phyloP scores from a whole-genome alignment of 2,797 vertebrate genomes.

The Octomys mimax region DNA sequence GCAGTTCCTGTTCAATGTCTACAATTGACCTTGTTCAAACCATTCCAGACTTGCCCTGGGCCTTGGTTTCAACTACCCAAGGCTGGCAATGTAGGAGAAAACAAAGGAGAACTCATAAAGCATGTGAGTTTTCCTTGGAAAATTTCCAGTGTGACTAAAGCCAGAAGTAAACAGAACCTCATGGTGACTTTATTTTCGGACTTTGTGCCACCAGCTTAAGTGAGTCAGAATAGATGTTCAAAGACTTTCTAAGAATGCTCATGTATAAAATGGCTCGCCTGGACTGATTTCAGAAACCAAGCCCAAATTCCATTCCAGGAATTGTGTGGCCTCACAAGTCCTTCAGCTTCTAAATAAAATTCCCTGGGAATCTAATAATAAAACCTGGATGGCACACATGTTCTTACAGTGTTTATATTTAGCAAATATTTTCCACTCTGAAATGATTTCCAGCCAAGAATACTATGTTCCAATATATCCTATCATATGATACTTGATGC shows the following conservation, averaged over 20 bases:
- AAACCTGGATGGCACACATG: constrained; percentile 61
- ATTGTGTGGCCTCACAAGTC: constrained; percentile 69
- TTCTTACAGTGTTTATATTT: constrained; percentile 79
- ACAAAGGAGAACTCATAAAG: constrained; percentile 32
- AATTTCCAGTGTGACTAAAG: constrained; percentile 51
- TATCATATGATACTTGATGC: constrained; percentile 52
- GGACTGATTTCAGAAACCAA: constrained; percentile 77
- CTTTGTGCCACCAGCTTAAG: constrained; percentile 43
- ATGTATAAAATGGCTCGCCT: constrained; percentile 65
- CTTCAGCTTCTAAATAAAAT: constrained; percentile 81
- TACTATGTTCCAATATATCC: constrained; percentile 72
- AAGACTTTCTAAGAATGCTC: constrained; percentile 84
- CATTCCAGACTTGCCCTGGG: not conserved
- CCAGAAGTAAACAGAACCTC: constrained; percentile 64
- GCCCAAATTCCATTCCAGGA: constrained; percentile 79
- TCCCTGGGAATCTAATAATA: constrained; percentile 78
- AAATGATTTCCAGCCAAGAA: constrained; percentile 78
- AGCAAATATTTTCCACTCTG: constrained; percentile 78
- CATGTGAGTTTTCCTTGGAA: constrained; percentile 20
- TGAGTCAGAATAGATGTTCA: constrained; percentile 78
- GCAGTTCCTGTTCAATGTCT: not conserved
- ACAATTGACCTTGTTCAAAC: not conserved
- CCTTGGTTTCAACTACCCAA: not conserved
- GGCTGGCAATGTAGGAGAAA: not conserved
- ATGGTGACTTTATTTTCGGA: constrained; percentile 75